These are phyloP conservation scores for Lethrus apterus DNA, from an alignment of 1,140 invertebrate genomes.

Conservation along the genomic window DNA sequence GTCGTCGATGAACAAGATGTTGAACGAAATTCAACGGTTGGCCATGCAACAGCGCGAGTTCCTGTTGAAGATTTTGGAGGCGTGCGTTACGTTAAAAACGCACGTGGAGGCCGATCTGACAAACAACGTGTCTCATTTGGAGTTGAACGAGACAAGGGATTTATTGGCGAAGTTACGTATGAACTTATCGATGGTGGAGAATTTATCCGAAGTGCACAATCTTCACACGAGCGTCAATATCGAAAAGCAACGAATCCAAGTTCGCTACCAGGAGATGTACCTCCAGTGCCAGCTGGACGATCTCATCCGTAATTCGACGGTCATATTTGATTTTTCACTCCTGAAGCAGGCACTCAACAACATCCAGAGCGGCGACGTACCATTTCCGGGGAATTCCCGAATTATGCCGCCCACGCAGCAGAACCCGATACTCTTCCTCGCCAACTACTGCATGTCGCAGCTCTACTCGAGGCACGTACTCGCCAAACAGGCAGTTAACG, in stretches of 20 bases:
- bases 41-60: slow-evolving; percentile 61
- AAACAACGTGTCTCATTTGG: slow-evolving; percentile 55
- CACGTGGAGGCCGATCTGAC: slow-evolving; percentile 64
- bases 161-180: slow-evolving; percentile 53
- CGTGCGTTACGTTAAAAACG: slow-evolving; percentile 62
- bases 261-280: slow-evolving; percentile 64
- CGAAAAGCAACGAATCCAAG: slow-evolving; percentile 57
- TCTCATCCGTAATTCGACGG: slow-evolving; percentile 55
- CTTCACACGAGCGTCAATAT: slow-evolving; percentile 49
- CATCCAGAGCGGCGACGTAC: slow-evolving; percentile 47
- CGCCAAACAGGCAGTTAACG: slow-evolving; percentile 52
- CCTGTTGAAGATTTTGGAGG: slow-evolving; percentile 63
- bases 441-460: slow-evolving; percentile 66
- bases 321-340: slow-evolving; percentile 57
- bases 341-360: slow-evolving; percentile 56
- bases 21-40: slow-evolving; percentile 55
- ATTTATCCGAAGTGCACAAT: slow-evolving; percentile 49
- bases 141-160: slow-evolving; percentile 57
- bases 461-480: slow-evolving; percentile 61
- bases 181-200: slow-evolving; percentile 49
- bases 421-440: slow-evolving; percentile 61
- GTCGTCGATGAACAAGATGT: slow-evolving; percentile 46
- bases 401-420: slow-evolving; percentile 41
- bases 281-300: slow-evolving; percentile 64
- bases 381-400: slow-evolving; percentile 41